Base-by-base conservation (phyloP, 2,797 vertebrate species). In the Chelmon rostratus region DNA sequence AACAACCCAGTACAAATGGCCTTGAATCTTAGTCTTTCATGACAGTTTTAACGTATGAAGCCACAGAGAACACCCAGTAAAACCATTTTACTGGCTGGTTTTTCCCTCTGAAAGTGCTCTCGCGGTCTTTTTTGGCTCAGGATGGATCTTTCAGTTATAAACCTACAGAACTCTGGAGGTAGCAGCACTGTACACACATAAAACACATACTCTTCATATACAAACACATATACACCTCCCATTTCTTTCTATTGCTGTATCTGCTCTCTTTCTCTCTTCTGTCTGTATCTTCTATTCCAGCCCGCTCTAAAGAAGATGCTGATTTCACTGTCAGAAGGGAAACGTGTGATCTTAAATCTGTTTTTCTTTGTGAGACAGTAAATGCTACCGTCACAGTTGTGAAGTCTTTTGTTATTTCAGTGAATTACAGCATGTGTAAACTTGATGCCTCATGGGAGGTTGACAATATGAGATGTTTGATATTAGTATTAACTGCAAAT, bases 391-490 rank as follows among this genome's bases (percentile, higher is more conserved):
- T 8, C 11, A 19, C 5, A 19, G 54, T 31, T 44, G n/a, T 46
- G 5, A 37, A n/a, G 33, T 8, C 15, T 38, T 18, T 21, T 50
- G 33, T 67, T 46, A 16, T 57, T 31, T 42, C 12, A 64, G 46
- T 68, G 19, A 63, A 52, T 23, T 66, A 13, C 35, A 9, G 16
- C 25, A 1, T 56, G 13, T 75, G 66, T 66, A 23, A 6, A 25
- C 15, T 25, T 0, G 53, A 19, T 21, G 46, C 47, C 47, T 54
- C 58, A 2, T 37, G 42, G 44, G 69, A 46, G 23, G 8, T 0
- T 1, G 40, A 77, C 12, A 15, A 37, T n/a, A 37, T 54, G 25
- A 54, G 50, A 47, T 28, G 38, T 71, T 3, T 79, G 62, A 42
- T 38, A 18, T 74, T 62, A 31, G 15, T 11, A 9, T 71, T 57